These are phyloP conservation scores for Vulpes ferrilata DNA, from an alignment of 2,113 vertebrate genomes.

Conservation along the genomic window DNA sequence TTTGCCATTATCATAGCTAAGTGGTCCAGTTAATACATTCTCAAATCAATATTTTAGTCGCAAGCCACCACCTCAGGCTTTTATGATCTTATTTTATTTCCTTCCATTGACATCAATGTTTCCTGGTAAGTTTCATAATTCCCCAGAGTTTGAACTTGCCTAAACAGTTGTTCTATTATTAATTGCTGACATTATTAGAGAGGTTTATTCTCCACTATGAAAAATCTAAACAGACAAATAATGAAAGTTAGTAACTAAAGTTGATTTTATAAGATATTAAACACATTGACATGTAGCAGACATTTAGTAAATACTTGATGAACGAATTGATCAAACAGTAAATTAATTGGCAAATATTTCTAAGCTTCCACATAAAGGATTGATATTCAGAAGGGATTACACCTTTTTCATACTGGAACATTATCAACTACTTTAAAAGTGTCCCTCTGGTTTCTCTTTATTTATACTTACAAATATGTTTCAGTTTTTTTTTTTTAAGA, in stretches of 20 bases:
- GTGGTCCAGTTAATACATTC: not conserved
- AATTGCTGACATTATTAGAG: constrained; percentile 7
- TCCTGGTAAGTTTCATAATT: constrained; percentile 44
- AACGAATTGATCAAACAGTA: not conserved
- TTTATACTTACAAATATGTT: not conserved
- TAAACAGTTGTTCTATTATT: not conserved
- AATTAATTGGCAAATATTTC: not conserved
- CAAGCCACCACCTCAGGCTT: not conserved
- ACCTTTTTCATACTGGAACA: not conserved
- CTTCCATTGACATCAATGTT: not conserved
- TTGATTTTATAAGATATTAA: constrained; percentile 20
- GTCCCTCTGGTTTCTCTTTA: not conserved
- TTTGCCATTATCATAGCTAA: not conserved
- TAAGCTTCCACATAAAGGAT: not conserved
- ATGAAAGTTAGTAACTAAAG: not conserved
- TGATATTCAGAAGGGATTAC: not conserved
- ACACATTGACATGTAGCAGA: not conserved
- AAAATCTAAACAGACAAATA: constrained; percentile 17
- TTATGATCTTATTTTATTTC: constrained; percentile 9
- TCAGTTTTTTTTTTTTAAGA: not conserved
- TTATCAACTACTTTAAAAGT: not conserved
- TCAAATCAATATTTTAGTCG: constrained; percentile 37
- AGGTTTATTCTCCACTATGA: not conserved
- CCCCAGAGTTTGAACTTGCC: not conserved
- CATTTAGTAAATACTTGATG: constrained; percentile 30